Evolutionary conservation across 37 sponge, comb jelly and placozoan genomes (phyloP).

Genomic region (Mnemiopsis leidyi): DNA sequence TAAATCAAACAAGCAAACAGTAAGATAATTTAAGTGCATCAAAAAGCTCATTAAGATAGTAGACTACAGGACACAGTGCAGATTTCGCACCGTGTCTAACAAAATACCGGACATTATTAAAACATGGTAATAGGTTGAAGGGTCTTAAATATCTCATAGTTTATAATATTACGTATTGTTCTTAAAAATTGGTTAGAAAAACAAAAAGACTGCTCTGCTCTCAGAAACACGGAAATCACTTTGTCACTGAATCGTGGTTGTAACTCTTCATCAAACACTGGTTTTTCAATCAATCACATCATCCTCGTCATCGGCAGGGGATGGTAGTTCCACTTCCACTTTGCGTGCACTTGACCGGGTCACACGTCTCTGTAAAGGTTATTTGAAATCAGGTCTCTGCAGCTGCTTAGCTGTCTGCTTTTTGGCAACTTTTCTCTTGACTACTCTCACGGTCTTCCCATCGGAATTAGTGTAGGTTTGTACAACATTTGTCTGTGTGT

Average conservation of each 20-base stretch:
- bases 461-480: conserved; percentile 5
- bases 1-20: neutral
- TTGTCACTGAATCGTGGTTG: neutral
- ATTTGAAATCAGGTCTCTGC: neutral
- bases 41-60: neutral
- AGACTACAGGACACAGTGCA: neutral
- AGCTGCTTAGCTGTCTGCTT: neutral
- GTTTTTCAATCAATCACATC: neutral
- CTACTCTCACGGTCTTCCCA: neutral
- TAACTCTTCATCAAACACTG: neutral
- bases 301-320: neutral
- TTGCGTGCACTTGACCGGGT: neutral
- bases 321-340: neutral
- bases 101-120: neutral
- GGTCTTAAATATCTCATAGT: neutral
- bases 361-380: conserved; percentile 11
- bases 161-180: neutral
- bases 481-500: neutral
- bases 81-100: neutral
- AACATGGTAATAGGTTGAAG: neutral
- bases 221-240: too few species aligned
- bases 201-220: too few species aligned
- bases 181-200: neutral
- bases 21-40: neutral
- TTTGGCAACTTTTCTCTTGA: neutral